Evolutionary conservation across 2,888 invertebrate species (phyloP), one percentile per base, ranked within the genome.

Genomic region (Scaptomyza polygonia): DNA sequence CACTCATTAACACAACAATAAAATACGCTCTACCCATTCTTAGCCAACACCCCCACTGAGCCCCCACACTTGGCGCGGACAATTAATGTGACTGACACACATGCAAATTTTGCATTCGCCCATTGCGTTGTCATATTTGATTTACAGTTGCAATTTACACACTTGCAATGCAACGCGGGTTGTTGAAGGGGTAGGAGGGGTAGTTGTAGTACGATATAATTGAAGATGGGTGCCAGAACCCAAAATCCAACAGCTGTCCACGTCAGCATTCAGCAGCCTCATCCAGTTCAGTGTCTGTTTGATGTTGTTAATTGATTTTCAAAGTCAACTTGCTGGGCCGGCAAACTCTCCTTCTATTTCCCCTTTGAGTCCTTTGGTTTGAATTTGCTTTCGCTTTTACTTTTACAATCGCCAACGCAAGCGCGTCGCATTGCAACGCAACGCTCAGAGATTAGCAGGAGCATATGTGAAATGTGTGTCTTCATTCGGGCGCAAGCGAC

Each of bases 251-350:
- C 80, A 86, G 80, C 80, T 86, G 87, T 79, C 82, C 72, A 79
- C 68, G 67, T 81, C 83, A 84, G 36, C 36, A 36, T 36, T 14
- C 36, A 36, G 39, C 39, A 9, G 16, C 14, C n/a, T 34, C 34
- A n/a, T 34, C 12, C 36, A 72, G n/a, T 70, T 53, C 69, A 72
- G 79, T 84, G 82, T 83, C 89, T 91, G 89, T 91, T 91, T 91
- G 91, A 91, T 91, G 91, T 91, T 91, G 90, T 91, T 91, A 91
- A 91, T 91, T 91, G 91, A 91, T 91, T 91, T 91, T 90, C 90
- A 91, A 91, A 91, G 90, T 91, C 88, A 89, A 84, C 89, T 78
- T 73, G 75, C 44, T 69, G 63, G 64, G 14, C 68, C 68, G 72
- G 45, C 64, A 66, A 70, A 58, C 61, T 36, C 11, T 9, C 9